phyloP scores from a whole-genome alignment of 2,888 invertebrate species.

The Metellina segmentata region DNA sequence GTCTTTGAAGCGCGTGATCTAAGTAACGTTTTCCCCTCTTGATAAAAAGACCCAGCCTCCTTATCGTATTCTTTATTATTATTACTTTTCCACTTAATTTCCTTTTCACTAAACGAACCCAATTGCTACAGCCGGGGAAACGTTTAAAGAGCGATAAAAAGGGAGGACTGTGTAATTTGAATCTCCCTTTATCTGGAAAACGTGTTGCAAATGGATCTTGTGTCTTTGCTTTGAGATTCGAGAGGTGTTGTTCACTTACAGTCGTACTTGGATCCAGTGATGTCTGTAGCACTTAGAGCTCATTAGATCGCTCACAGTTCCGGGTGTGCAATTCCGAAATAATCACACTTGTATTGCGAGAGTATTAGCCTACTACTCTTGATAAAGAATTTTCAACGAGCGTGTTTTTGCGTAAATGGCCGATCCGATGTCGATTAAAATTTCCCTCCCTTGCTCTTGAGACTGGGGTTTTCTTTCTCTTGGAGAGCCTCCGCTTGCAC shows the following conservation, averaged over 20 bases:
- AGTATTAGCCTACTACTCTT: constrained; percentile 37
- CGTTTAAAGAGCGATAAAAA: constrained; percentile 63
- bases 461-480: background rate
- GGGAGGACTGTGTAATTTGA: constrained; percentile 47
- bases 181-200: constrained; percentile 65
- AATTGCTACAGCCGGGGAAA: constrained; percentile 31
- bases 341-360: constrained; percentile 53
- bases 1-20: constrained; percentile 52
- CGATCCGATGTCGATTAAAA: background rate
- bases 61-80: constrained; percentile 49
- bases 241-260: constrained; percentile 31
- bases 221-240: constrained; percentile 17
- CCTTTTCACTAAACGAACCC: constrained; percentile 58
- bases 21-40: constrained; percentile 21
- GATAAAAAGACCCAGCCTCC: constrained; percentile 46
- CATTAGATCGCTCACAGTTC: constrained; percentile 56
- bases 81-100: constrained; percentile 53
- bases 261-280: constrained; percentile 15
- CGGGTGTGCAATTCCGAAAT: constrained; percentile 50
- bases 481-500: background rate
- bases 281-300: constrained; percentile 40
- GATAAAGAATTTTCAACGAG: background rate
- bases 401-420: background rate
- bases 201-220: constrained; percentile 57
- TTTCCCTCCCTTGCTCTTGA: background rate